These are phyloP conservation scores for Notarius quadriscutis DNA, from an alignment of 2,113 vertebrate species.

Conservation along the genomic window DNA sequence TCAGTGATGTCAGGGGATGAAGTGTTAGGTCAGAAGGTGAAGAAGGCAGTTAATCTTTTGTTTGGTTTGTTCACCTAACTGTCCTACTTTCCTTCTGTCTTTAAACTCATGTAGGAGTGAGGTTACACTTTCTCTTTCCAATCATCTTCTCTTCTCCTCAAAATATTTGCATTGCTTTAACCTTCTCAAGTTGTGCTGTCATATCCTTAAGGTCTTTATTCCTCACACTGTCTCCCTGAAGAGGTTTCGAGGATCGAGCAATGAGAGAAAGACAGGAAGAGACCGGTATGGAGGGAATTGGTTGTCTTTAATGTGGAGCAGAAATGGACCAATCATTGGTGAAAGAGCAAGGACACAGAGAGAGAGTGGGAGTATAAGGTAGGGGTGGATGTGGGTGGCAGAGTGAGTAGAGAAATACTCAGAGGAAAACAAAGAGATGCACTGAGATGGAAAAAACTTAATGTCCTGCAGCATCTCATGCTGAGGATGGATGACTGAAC, in stretches of 20 bases:
- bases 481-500: background rate
- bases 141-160: too few relatives aligned
- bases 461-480: conserved; percentile 13
- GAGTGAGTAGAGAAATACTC: conserved; percentile 15
- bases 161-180: background rate
- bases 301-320: conserved; percentile 7
- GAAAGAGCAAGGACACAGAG: conserved; percentile 54
- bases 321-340: conserved; percentile 37
- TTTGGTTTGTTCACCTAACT: background rate
- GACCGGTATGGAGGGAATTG: background rate
- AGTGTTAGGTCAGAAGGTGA: background rate
- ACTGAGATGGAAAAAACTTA: conserved; percentile 11
- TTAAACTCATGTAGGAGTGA: background rate
- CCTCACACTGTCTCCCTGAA: background rate
- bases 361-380: conserved; percentile 54
- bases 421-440: conserved; percentile 29
- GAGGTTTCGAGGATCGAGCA: background rate
- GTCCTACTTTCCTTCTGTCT: background rate
- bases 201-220: background rate
- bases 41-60: background rate
- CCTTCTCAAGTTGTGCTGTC: background rate
- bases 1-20: background rate
- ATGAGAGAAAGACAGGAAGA: conserved; percentile 12
- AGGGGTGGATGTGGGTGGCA: conserved; percentile 39
- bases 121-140: background rate